Evolutionary conservation across 2,888 invertebrate species (phyloP).

Genomic region (Lottia scabra): DNA sequence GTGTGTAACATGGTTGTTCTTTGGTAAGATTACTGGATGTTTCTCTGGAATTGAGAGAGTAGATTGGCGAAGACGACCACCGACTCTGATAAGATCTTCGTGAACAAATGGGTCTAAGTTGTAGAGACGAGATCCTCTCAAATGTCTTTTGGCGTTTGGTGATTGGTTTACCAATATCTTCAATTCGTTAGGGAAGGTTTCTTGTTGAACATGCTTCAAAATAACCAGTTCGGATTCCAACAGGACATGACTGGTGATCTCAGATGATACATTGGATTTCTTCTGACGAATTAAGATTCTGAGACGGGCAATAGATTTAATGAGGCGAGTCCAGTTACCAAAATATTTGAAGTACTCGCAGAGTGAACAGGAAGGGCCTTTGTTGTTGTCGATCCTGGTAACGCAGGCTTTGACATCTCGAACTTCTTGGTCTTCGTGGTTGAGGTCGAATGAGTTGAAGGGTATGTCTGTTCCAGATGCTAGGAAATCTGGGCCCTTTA

Average conservation of each 20-base stretch:
- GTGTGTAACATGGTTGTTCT: neutral
- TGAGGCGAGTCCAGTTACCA: too few relatives aligned
- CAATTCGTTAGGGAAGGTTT: neutral
- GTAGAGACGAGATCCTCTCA: neutral
- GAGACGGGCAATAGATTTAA: too few relatives aligned
- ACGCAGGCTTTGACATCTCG: too few relatives aligned
- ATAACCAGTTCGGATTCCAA: neutral
- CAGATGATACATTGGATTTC: too few relatives aligned
- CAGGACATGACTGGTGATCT: neutral
- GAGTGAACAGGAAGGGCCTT: too few relatives aligned
- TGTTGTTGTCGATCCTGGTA: too few relatives aligned
- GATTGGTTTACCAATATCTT: neutral
- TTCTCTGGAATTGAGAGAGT: neutral
- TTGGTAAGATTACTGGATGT: slow-evolving; percentile 6
- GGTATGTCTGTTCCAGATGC: too few relatives aligned
- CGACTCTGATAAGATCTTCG: neutral
- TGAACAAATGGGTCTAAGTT: neutral
- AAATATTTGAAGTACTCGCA: too few relatives aligned
- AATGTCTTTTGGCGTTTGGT: neutral
- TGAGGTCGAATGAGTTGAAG: too few relatives aligned
- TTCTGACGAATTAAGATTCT: too few relatives aligned
- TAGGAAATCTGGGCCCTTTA: neutral
- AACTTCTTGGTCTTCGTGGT: too few relatives aligned
- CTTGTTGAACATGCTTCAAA: neutral
- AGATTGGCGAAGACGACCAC: neutral